phyloP scores from a whole-genome alignment of 2,113 vertebrate species.

The Vombatus ursinus region DNA sequence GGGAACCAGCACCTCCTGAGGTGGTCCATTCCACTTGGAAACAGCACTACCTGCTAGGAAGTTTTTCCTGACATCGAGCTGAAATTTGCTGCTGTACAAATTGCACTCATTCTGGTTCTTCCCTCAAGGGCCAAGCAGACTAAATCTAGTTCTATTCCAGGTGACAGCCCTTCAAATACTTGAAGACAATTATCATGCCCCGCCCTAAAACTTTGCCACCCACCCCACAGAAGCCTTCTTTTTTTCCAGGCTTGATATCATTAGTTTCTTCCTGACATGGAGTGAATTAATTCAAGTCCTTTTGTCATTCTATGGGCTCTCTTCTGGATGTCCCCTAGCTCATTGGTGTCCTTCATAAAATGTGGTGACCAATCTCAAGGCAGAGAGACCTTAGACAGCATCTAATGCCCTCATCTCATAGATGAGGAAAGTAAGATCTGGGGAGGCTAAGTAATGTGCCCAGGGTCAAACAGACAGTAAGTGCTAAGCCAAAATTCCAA shows the following conservation, averaged over 20 bases:
- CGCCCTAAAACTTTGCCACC: neutral
- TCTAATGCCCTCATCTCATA: neutral
- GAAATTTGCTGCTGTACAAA: neutral
- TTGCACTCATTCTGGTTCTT: neutral
- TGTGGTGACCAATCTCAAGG: neutral
- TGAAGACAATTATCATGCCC: neutral
- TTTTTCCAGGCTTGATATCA: neutral
- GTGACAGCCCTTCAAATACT: neutral
- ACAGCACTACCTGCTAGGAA: neutral
- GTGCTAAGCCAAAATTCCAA: neutral
- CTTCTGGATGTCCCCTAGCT: neutral
- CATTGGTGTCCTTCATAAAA: neutral
- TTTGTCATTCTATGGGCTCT: neutral
- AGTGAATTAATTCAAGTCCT: neutral
- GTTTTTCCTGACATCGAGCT: neutral
- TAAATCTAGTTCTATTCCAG: neutral
- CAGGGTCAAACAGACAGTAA: neutral
- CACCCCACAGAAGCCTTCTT: neutral
- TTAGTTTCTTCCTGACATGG: neutral
- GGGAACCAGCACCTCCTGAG: neutral
- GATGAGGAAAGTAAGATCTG: neutral
- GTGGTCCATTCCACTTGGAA: neutral
- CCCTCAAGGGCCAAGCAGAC: neutral
- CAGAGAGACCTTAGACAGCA: neutral
- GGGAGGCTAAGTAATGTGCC: neutral